These are phyloP conservation scores for Euschistus heros DNA, from an alignment of 1,140 invertebrate genomes.

Conservation along the genomic window DNA sequence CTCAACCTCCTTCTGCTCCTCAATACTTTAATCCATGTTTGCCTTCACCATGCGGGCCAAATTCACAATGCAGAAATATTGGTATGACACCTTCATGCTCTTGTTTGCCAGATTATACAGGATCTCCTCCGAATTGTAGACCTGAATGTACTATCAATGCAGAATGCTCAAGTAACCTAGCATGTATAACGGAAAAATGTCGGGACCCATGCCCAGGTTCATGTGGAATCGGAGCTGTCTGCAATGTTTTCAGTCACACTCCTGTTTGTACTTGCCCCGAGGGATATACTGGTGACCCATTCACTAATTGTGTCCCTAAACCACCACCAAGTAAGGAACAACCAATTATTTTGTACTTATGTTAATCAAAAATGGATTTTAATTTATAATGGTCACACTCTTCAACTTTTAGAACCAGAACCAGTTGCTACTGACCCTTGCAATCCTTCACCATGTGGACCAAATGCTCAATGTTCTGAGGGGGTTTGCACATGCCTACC, in stretches of 20 bases:
- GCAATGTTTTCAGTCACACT: constrained; percentile 59
- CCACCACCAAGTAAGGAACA: not conserved
- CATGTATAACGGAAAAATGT: constrained; percentile 64
- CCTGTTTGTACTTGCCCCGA: constrained; percentile 58
- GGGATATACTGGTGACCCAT: constrained; percentile 65
- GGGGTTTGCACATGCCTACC: constrained; percentile 40
- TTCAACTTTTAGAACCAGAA: constrained; percentile 9
- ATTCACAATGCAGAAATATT: constrained; percentile 53
- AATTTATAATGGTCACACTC: not conserved
- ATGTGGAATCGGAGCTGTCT: constrained; percentile 62
- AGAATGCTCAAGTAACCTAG: constrained; percentile 58
- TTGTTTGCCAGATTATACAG: constrained; percentile 56
- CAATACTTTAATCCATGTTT: constrained; percentile 45
- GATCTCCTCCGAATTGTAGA: constrained; percentile 61
- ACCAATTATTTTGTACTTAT: not conserved
- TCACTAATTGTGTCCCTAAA: constrained; percentile 32
- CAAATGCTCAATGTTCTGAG: constrained; percentile 46
- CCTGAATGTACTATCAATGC: constrained; percentile 61
- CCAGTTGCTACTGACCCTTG: constrained; percentile 35
- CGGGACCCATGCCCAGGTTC: constrained; percentile 63
- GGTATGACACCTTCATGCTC: constrained; percentile 52
- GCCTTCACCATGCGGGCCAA: constrained; percentile 61
- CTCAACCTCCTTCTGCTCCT: constrained; percentile 20
- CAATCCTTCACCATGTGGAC: constrained; percentile 44
- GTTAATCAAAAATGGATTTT: not conserved